phyloP scores from a whole-genome alignment of 2,888 invertebrate species.

The Sepiola atlantica region DNA sequence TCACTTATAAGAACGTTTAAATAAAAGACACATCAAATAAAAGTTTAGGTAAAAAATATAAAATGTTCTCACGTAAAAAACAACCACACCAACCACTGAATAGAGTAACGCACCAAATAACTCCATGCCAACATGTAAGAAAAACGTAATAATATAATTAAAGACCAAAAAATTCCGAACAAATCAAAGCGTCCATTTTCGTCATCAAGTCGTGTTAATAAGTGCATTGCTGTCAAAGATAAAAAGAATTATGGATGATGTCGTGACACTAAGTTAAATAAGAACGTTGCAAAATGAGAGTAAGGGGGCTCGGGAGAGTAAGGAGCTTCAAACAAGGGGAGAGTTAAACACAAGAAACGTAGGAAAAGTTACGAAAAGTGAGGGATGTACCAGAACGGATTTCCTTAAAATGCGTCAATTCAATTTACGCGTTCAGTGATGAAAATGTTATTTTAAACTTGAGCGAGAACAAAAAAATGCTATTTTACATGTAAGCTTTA shows the following conservation, averaged over 20 bases:
- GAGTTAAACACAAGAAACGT: neutral
- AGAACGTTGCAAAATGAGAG: neutral
- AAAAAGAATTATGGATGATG: neutral
- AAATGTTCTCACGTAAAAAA: neutral
- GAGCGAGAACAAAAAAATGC: too few species aligned
- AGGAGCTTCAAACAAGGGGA: neutral
- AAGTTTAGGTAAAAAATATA: neutral
- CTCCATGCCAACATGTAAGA: neutral
- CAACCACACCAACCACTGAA: neutral
- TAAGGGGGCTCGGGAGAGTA: neutral
- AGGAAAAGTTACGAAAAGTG: neutral
- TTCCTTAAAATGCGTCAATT: too few species aligned
- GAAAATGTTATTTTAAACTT: too few species aligned
- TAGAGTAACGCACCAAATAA: neutral
- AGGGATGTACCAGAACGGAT: too few species aligned
- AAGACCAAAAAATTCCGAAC: neutral
- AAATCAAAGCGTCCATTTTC: conserved; percentile 8
- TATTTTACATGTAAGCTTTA: too few species aligned
- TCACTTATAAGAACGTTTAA: neutral
- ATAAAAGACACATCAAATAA: neutral
- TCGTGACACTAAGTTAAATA: neutral
- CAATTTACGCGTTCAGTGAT: too few species aligned
- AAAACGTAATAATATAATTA: neutral
- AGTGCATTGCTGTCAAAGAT: neutral
- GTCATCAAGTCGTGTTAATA: neutral